Percentiles rank a stretch among this genome's conserved stretches.
Conservation (phyloP, 2,888 invertebrate genomes). For the Polyploca ridens region DNA sequence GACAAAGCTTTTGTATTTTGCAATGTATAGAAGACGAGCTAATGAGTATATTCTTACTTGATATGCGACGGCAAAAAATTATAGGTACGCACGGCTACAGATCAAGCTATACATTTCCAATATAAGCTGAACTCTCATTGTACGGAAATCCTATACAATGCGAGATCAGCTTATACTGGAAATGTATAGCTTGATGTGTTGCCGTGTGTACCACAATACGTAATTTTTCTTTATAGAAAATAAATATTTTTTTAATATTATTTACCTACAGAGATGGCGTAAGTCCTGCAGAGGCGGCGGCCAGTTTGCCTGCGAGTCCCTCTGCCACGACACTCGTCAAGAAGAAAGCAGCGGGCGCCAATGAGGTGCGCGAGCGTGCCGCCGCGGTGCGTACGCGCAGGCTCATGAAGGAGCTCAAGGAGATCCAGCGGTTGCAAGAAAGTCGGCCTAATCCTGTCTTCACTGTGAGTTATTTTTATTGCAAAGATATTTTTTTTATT, state of each 20-base stretch:
- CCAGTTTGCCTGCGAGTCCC: constrained; percentile 78
- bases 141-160: too few relatives aligned
- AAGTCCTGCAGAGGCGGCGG: constrained; percentile 76
- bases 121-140: too few relatives aligned
- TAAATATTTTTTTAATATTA: background rate
- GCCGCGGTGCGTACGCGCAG: constrained; percentile 88
- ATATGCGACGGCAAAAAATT: background rate
- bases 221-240: too few relatives aligned
- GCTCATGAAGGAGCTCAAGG: constrained; percentile 93
- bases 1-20: too few relatives aligned
- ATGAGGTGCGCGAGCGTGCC: constrained; percentile 75
- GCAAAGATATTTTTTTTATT: too few relatives aligned
- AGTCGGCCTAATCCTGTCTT: constrained; percentile 89
- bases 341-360: constrained; percentile 71
- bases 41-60: background rate
- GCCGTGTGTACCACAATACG: too few relatives aligned
- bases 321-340: constrained; percentile 75
- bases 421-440: constrained; percentile 90
- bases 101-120: too few relatives aligned
- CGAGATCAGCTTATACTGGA: too few relatives aligned
- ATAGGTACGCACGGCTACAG: too few relatives aligned
- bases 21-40: too few relatives aligned
- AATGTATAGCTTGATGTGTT: too few relatives aligned
- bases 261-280: constrained; percentile 78
- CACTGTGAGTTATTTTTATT: constrained; percentile 77